Evolutionary conservation across 2,888 invertebrate species (phyloP).

Genomic region (Eupithecia pulchellata): DNA sequence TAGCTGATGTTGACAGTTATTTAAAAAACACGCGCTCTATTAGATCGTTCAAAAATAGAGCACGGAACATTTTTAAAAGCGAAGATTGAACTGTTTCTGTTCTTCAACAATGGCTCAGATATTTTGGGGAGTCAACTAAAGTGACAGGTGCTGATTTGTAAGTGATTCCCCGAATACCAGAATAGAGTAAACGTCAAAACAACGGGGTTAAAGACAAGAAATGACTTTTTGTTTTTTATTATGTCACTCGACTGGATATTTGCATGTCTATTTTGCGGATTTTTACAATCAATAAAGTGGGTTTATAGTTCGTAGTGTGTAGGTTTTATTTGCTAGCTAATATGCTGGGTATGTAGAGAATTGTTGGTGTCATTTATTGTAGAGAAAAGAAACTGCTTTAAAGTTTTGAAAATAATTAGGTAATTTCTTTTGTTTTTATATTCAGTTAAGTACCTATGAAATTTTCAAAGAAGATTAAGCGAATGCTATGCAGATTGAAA

Average conservation of each 20-base stretch:
- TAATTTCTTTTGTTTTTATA: background rate
- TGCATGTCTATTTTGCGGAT: slow-evolving; percentile 57
- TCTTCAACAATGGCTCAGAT: slow-evolving; percentile 72
- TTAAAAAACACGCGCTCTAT: slow-evolving; percentile 54
- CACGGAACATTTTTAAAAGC: slow-evolving; percentile 60
- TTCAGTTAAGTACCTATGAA: background rate
- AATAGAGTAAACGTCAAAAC: slow-evolving; percentile 75
- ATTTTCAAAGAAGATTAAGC: background rate
- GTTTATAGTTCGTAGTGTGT: slow-evolving; percentile 53
- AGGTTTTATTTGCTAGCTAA: slow-evolving; percentile 42
- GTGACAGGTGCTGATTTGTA: slow-evolving; percentile 81
- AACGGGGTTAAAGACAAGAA: slow-evolving; percentile 63
- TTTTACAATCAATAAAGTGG: slow-evolving; percentile 61
- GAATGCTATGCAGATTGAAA: background rate
- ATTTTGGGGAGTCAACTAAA: slow-evolving; percentile 70
- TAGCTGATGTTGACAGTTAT: slow-evolving; percentile 49
- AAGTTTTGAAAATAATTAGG: background rate
- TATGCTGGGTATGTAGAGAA: slow-evolving; percentile 33
- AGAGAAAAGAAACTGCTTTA: slow-evolving; percentile 24
- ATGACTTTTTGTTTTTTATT: slow-evolving; percentile 61
- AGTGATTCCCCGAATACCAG: slow-evolving; percentile 70
- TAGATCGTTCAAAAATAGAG: slow-evolving; percentile 68
- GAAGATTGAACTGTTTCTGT: slow-evolving; percentile 74
- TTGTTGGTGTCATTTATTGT: slow-evolving; percentile 37
- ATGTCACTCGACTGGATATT: slow-evolving; percentile 31